A percentile compares a stretch with the other conserved stretches of the same genome.
These are phyloP conservation scores for Chymomyza amoena DNA, from an alignment of 2,888 invertebrate species.

Conservation along the genomic window DNA sequence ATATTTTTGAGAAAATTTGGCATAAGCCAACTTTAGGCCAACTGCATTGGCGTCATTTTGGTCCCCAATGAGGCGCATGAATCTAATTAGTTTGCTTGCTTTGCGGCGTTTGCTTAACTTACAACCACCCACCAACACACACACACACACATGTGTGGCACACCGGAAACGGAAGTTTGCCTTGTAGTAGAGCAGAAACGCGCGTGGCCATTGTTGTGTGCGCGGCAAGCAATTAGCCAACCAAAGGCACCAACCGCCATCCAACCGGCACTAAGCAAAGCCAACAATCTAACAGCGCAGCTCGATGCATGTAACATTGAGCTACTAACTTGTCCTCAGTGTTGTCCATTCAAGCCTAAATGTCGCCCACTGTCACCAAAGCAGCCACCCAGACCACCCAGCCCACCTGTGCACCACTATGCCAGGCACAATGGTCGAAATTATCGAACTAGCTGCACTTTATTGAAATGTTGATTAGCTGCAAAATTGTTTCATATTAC, in stretches of 20 bases:
- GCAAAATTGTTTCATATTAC: too few relatives aligned
- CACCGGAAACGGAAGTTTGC: constrained; percentile 62
- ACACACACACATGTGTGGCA: neutral
- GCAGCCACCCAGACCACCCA: too few relatives aligned
- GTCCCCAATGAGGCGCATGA: constrained; percentile 61
- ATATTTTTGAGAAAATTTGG: neutral
- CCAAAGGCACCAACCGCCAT: constrained; percentile 44
- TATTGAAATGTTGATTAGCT: too few relatives aligned
- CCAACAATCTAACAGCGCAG: neutral
- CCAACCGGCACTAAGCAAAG: constrained; percentile 1
- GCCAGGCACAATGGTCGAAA: too few relatives aligned
- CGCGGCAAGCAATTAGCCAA: constrained; percentile 65
- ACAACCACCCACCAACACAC: neutral
- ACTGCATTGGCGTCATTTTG: constrained; percentile 5
- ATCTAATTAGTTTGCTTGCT: constrained; percentile 67
- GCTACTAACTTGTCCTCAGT: neutral
- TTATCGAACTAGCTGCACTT: too few relatives aligned
- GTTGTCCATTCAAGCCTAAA: constrained; percentile 57
- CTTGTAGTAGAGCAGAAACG: constrained; percentile 14
- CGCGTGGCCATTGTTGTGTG: constrained; percentile 39
- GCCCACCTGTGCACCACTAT: neutral
- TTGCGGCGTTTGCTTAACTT: constrained; percentile 14
- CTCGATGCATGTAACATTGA: constrained; percentile 42
- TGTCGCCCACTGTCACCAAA: constrained; percentile 42
- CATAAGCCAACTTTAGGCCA: neutral